Conservation (phyloP, 1,140 invertebrate species). For the Scylla paramamosain region DNA sequence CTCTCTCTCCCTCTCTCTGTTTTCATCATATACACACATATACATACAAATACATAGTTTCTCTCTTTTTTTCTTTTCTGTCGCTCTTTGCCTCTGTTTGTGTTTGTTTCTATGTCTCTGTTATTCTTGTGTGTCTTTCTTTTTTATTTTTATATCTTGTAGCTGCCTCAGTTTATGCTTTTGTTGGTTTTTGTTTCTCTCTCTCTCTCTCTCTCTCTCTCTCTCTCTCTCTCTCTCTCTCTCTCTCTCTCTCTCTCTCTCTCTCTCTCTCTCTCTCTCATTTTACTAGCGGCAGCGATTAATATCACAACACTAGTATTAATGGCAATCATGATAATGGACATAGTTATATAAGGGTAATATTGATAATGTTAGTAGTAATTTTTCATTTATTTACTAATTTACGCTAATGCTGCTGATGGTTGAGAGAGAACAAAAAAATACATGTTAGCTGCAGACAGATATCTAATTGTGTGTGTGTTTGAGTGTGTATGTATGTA, state of each 20-base stretch:
- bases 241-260: slow-evolving; percentile 16
- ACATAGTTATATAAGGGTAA: not conserved
- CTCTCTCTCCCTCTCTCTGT: no score
- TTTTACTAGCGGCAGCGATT: no score
- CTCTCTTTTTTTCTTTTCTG: not conserved
- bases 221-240: slow-evolving; percentile 20
- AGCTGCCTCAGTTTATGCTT: no score
- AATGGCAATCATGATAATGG: slow-evolving; percentile 4
- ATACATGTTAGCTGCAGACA: not conserved
- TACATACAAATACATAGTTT: no score
- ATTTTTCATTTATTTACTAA: not conserved
- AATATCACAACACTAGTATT: not conserved
- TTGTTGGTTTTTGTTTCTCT: not conserved
- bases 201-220: slow-evolving; percentile 12
- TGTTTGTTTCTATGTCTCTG: no score
- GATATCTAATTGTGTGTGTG: not conserved
- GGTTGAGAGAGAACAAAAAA: not conserved
- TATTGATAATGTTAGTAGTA: not conserved
- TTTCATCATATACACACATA: no score
- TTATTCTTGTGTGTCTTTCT: no score
- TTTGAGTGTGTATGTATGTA: no score
- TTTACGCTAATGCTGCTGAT: not conserved
- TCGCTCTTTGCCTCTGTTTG: no score
- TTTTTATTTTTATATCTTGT: no score
- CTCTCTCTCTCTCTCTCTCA: no score